Percentiles rank a stretch among this genome's conserved stretches.
These are phyloP conservation scores for Stratiomys singularior DNA, from an alignment of 2,888 invertebrate genomes.

Conservation along the genomic window DNA sequence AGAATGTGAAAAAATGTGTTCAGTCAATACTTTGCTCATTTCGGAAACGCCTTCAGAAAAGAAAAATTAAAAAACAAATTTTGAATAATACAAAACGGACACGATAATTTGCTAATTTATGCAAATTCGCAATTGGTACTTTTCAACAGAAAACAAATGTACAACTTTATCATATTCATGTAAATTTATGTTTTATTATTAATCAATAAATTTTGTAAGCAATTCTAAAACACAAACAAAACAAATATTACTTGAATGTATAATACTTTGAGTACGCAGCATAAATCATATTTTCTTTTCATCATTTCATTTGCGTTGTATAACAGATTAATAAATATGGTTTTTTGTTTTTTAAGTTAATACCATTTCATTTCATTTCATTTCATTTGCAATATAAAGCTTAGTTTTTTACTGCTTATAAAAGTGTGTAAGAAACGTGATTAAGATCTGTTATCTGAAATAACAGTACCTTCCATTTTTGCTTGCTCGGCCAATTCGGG, in stretches of 20 bases:
- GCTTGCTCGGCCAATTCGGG: conserved; percentile 72
- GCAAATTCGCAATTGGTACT: conserved; percentile 31
- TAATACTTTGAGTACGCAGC: conserved; percentile 31
- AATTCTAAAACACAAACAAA: conserved; percentile 40
- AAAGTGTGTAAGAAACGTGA: conserved; percentile 28
- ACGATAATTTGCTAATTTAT: background rate
- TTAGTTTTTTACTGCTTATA: conserved; percentile 36
- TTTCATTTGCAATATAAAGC: conserved; percentile 43
- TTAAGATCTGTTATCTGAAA: conserved; percentile 44
- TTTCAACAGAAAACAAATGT: conserved; percentile 32
- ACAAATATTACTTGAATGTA: conserved; percentile 15
- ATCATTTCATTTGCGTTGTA: conserved; percentile 43
- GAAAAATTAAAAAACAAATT: background rate
- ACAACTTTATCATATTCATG: conserved; percentile 25
- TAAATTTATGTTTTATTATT: conserved; percentile 21
- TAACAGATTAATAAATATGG: conserved; percentile 39
- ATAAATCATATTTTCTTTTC: conserved; percentile 29
- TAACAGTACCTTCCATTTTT: conserved; percentile 67
- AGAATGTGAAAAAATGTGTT: background rate
- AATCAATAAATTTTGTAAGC: conserved; percentile 29
- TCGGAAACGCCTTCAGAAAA: background rate
- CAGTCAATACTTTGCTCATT: background rate
- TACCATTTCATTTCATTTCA: conserved; percentile 6
- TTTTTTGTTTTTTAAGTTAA: background rate
- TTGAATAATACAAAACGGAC: conserved; percentile 5